Conservation (phyloP, 2,797 vertebrate genomes). For the Micrastur ruficollis region DNA sequence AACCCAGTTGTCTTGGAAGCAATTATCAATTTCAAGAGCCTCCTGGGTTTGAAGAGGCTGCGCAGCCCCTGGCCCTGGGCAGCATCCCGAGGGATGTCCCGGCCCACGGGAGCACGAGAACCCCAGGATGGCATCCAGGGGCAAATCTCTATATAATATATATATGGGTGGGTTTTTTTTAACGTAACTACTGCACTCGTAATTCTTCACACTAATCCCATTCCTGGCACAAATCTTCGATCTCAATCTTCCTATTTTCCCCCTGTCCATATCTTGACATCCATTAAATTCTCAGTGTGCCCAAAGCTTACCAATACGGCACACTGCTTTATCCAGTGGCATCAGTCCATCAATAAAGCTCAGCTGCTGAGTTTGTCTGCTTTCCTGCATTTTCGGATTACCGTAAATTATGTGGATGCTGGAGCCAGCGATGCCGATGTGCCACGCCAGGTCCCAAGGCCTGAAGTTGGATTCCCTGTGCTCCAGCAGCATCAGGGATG, state of each 20-base stretch:
- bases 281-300: conserved; percentile 65
- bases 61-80: neutral
- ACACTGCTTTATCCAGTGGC: conserved; percentile 31
- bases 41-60: neutral
- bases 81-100: neutral
- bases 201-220: conserved; percentile 43
- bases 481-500: neutral
- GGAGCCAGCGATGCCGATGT: accelerated
- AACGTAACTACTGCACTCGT: neutral
- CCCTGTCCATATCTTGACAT: conserved; percentile 48
- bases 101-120: accelerated
- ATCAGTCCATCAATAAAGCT: conserved; percentile 66
- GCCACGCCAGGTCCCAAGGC: accelerated
- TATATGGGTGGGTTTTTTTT: neutral
- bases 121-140: neutral
- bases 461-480: accelerated
- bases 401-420: conserved; percentile 16
- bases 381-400: conserved; percentile 23
- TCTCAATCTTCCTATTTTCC: conserved; percentile 38
- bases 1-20: neutral
- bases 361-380: conserved; percentile 26
- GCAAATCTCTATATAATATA: neutral
- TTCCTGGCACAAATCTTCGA: conserved; percentile 43
- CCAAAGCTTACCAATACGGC: conserved; percentile 65
- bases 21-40: neutral